phyloP scores from a whole-genome alignment of 2,113 vertebrate species.

The Hippocampus mohnikei region DNA sequence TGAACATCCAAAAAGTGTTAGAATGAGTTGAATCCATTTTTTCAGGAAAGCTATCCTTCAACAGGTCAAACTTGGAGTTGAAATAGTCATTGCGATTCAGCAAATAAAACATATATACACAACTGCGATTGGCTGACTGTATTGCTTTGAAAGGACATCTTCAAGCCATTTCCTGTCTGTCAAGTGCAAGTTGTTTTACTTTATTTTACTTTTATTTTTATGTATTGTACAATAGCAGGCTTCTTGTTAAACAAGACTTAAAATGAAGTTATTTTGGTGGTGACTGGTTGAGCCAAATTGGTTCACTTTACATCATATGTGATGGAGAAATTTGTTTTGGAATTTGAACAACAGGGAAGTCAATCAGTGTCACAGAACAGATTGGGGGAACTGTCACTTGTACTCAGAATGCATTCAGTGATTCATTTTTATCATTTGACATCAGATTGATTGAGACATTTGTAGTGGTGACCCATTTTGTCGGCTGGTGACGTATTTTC shows the following conservation, averaged over 20 bases:
- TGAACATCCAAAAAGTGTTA: conserved; percentile 5
- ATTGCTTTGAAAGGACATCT: neutral
- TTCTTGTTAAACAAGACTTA: neutral
- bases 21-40: conserved; percentile 3
- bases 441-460: conserved; percentile 50
- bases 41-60: neutral
- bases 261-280: neutral
- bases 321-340: no score
- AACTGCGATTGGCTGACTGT: neutral
- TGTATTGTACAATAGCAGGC: neutral
- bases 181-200: neutral
- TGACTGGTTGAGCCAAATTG: neutral
- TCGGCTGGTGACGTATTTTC: conserved; percentile 49
- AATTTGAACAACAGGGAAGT: neutral
- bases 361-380: neutral
- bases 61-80: neutral
- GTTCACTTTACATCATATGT: no score
- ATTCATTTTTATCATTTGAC: conserved; percentile 10
- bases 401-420: conserved; percentile 19
- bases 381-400: neutral
- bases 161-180: neutral
- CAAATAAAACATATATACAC: neutral
- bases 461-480: conserved; percentile 24
- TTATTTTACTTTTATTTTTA: neutral
- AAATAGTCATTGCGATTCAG: neutral